phyloP scores from a whole-genome alignment of 2,797 vertebrate species.

The Prunella strophiata region DNA sequence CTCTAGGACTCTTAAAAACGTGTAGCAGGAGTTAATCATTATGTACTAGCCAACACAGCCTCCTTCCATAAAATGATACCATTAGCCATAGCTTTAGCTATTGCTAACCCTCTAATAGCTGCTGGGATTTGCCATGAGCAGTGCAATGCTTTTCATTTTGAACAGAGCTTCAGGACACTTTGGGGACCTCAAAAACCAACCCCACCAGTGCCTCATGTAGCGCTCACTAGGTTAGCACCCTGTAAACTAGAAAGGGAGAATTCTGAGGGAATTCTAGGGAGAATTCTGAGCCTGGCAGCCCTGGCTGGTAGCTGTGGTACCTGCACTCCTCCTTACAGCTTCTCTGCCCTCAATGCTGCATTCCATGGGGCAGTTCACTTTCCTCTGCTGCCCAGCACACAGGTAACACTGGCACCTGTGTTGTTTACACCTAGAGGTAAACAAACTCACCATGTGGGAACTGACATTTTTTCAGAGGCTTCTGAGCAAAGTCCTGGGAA shows the following conservation, averaged over 20 bases:
- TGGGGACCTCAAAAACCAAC: not conserved
- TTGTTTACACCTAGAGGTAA: not conserved
- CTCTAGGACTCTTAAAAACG: not conserved
- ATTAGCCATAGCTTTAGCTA: not conserved
- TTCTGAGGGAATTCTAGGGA: not conserved
- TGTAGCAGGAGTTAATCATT: not conserved
- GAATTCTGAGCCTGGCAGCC: not conserved
- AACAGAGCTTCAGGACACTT: not conserved
- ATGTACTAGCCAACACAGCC: not conserved
- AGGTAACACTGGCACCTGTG: not conserved
- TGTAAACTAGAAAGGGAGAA: not conserved
- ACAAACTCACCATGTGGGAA: not conserved
- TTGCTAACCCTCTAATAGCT: not conserved
- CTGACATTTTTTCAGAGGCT: not conserved
- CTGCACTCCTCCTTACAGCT: fast-evolving
- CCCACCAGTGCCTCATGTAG: not conserved
- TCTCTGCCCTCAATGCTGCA: not conserved
- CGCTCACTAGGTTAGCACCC: not conserved
- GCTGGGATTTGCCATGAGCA: not conserved
- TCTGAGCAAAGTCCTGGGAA: not conserved
- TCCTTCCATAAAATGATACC: not conserved
- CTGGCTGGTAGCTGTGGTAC: not conserved
- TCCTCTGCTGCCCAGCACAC: not conserved
- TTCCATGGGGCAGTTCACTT: not conserved
- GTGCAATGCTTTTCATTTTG: not conserved